Base-by-base conservation (phyloP, 64 coral and sea anemone species). In the Stichodactyla mertensii region DNA sequence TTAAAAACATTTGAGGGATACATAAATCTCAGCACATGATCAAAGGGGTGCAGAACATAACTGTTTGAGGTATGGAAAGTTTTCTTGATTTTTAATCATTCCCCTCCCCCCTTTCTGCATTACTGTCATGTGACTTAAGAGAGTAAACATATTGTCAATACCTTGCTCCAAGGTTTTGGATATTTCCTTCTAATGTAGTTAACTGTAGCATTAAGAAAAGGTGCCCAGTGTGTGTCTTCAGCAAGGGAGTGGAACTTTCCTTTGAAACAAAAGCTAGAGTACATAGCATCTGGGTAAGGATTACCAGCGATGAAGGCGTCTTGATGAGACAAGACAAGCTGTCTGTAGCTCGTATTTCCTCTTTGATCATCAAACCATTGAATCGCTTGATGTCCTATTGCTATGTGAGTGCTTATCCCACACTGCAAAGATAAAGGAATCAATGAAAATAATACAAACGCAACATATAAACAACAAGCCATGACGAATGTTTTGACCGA, bases 191-290 rank as follows among this genome's bases (percentile, higher is more conserved):
- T 87, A 20, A 98, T 95, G 69, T 95, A 98, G 84, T 94, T 94
- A 19, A 95, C 90, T 4, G 92, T 98, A 18, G 96, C 92, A 45
- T 98, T 98, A 11, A 98, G 88, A 55, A 98, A 98, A 4, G 93
- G 93, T 51, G 91, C 79, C 96, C 96, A 98, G 51, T 98, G 96
- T 36, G 96, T 94, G 55, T 98, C 96, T 66, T 98, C 96, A 14
- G 93, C 79, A 4, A 98, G 57, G 5, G 51, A 59, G 23, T 92
- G 92, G 28, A 86, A 98, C 74, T 92, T 94, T 7, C 96, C 96
- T 1, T 60, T 74, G 79, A 88, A 98, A 55, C 96, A 98, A 51
- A 94, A 57, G 52, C 80, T 89, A 1, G 96, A 83, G 62, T 98
- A 98, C 96, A 98, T 95, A 1, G 92, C 88, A 77, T 98, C 96